Evolutionary conservation across 2,888 invertebrate species (phyloP), one percentile per base, ranked within the genome.

Genomic region (Trypoxylon attenuatum): DNA sequence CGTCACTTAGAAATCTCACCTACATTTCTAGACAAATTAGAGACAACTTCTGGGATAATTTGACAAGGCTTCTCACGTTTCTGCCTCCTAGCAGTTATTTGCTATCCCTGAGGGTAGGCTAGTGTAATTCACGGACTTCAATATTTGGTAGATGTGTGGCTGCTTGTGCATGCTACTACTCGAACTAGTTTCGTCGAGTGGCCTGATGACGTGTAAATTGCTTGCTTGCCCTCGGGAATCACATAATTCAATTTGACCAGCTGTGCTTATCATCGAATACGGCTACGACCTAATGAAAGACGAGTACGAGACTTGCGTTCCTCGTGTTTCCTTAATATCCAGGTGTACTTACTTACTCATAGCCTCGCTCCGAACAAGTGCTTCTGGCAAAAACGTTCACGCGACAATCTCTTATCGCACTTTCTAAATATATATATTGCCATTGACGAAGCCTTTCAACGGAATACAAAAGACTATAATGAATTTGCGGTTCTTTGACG

Each of bases 181-280:
- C 72, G 52, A 66, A 61, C 74, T 50, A 61, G 67, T 77, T 71
- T 63, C 71, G 43, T 59, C 64, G 61, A 52, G 47, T 54, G 65
- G 64, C 65, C 71, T 68, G 79, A 78, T 76, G 76, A 78, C 66
- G 71, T 63, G 69, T 69, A 76, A 79, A 77, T 79, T 76, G 50
- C 66, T 76, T 67, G 64, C 58, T 53, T 54, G 64, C 69, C 68
- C 71, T 56, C 43, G 74, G 73, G 71, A 74, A 63, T 72, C 65
- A 56, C 54, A 64, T 70, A 76, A 72, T 73, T 66, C 62, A 74
- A 79, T 78, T 78, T 61, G 55, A 56, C 56, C 65, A 65, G 69
- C 58, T 73, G 66, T 69, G 64, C 69, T 76, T 71, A 76, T 76
- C 66, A 76, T 70, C 62, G 67, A 39, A 18, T 56, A 38, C 42